Base-by-base conservation (phyloP, 1,140 invertebrate species). In the Piezodorus guildinii region DNA sequence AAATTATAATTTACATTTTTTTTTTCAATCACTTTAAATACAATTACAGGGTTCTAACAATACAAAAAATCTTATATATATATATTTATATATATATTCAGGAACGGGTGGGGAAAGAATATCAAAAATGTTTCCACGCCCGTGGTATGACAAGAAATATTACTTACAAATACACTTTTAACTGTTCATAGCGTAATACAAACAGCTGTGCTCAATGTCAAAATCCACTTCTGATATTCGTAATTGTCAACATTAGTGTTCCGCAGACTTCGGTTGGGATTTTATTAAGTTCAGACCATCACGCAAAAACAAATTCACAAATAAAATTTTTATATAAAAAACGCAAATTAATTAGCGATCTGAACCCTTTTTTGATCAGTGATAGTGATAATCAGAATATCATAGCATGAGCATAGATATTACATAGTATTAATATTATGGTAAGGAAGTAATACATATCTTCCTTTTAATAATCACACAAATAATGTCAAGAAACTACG, bases 1-100 rank as follows among this genome's bases (percentile, higher is more conserved):
- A 56, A 56, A 56, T 60, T 44, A 60, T 44, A 64, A 59, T 64
- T 64, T 64, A 64, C 63, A 64, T 44, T 64, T 64, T 64, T 63
- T 63, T 64, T 64, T 64, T 44, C 30, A 63, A 63, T 64, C 51
- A 64, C 17, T 63, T 64, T 68, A 68, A 68, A 66, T 68, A 65
- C 64, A 68, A 67, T 65, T 68, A 66, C 67, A 66, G 65, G 63
- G 67, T 65, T 64, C 67, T 68, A 68, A 68, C 65, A 66, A 68
- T 68, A 68, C 67, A 68, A 68, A 68, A 68, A 66, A 68, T 68
- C 63, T 67, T 64, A 67, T 54, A 52, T 62, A 59, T 65, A 63
- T 63, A 63, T 63, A 60, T 62, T 34, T 51, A 68, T 65, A 65
- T 25, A 54, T 62, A 68, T 65, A 64, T 63, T 46, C 19, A 64